Base-by-base conservation (phyloP, 2,113 vertebrate species). In the Sylvia atricapilla region DNA sequence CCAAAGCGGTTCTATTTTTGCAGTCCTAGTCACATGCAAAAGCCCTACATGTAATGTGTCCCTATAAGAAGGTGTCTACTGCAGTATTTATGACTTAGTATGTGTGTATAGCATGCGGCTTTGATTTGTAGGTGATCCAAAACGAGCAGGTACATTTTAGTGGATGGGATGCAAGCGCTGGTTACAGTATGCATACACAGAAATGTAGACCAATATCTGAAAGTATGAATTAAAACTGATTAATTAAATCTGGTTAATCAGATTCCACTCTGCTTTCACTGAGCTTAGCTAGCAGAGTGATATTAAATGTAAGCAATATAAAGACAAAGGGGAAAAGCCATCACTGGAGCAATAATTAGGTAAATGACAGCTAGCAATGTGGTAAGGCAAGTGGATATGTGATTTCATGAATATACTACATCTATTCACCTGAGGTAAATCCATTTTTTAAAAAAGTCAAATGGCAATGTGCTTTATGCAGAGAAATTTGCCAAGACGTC, bases 21-120 rank as follows among this genome's bases (percentile, higher is more conserved):
- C 28, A 39, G 25, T 47, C 20, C 59, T 33, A 52, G 67, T n/a
- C 60, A 67, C n/a, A 14, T n/a, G 49, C 39, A 64, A 55, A 84
- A 81, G 28, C 39, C 21, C 19, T 59, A 23, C 28, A 13, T 0
- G 0, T 35, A 44, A 53, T 1, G 1, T 58, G 18, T 31, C 27
- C 23, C 67, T 27, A 1, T 39, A 31, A 47, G 11, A 53, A 25
- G 9, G 4, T 30, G 4, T 30, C 9, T 31, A 3, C 8, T 58
- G 47, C 52, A 49, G 24, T n/a, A 15, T 31, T 75, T 68, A 15
- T 67, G 21, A 17, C 11, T 62, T 78, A 25, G 13, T 15, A 8
- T 11, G 47, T 20, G 30, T 23, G 31, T n/a, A 24, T 6, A 69
- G 9, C 12, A 43, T 13, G 3, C 22, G 56, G 23, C 30, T 83